Evolutionary conservation across 1,140 invertebrate genomes (phyloP).

Genomic region (Magallana angulata): DNA sequence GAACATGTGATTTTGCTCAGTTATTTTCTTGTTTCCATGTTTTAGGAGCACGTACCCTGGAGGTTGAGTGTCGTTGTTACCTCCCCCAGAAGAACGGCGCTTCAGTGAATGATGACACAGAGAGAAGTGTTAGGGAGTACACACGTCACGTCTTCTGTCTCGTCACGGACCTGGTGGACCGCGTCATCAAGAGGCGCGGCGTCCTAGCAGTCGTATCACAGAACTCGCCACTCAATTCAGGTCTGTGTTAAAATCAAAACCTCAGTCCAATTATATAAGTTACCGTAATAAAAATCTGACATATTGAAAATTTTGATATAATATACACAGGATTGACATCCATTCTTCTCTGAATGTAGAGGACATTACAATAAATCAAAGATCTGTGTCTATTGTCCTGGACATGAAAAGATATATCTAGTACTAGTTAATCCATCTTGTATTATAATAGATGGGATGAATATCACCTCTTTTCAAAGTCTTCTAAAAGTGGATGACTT

Average conservation of each 20-base stretch:
- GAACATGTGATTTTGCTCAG: no score
- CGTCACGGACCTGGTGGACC: conserved; percentile 67
- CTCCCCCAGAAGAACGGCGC: conserved; percentile 54
- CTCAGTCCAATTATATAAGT: no score
- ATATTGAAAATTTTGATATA: no score
- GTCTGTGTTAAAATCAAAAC: conserved; percentile 46
- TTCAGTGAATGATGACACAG: conserved; percentile 30
- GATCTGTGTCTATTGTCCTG: no score
- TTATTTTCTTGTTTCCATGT: not conserved
- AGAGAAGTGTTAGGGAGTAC: conserved; percentile 64
- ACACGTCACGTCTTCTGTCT: conserved; percentile 70
- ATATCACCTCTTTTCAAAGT: no score
- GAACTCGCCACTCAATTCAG: conserved; percentile 54
- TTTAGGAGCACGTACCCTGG: conserved; percentile 50
- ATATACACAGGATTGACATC: no score
- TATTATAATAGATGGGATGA: no score
- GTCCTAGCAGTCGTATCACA: conserved; percentile 56
- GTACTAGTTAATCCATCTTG: no score
- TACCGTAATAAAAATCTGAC: no score
- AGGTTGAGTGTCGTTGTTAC: conserved; percentile 67
- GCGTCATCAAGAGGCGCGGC: conserved; percentile 57
- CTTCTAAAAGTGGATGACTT: not conserved
- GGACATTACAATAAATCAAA: no score
- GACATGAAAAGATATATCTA: no score
- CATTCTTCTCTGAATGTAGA: no score